Percentiles rank a stretch among this genome's conserved stretches.
Conservation (phyloP, 2,888 invertebrate genomes). For the Temnothorax rugatulus region DNA sequence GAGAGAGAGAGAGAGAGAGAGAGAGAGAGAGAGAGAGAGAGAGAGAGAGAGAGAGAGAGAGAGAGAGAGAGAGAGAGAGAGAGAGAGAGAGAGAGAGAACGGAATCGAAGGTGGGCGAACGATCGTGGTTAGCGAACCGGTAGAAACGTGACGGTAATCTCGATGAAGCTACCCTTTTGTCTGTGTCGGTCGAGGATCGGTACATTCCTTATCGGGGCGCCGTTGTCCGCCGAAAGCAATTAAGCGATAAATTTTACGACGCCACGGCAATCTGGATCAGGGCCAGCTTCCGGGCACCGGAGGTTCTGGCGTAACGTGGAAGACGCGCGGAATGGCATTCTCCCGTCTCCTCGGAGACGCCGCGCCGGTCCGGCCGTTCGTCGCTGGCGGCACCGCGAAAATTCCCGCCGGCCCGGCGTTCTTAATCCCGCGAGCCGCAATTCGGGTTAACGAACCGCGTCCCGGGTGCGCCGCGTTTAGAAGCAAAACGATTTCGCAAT, state of each 20-base stretch:
- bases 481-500: constrained; percentile 41
- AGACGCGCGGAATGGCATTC: background rate
- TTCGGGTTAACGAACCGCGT: constrained; percentile 73
- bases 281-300: constrained; percentile 64
- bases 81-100: too few species aligned
- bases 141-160: constrained; percentile 71
- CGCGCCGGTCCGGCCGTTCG: background rate
- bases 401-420: constrained; percentile 44
- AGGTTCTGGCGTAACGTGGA: constrained; percentile 17
- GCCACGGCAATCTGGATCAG: constrained; percentile 58
- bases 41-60: too few species aligned
- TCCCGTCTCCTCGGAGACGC: background rate
- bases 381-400: constrained; percentile 17
- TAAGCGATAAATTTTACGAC: constrained; percentile 73
- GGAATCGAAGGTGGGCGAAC: background rate
- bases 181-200: constrained; percentile 46
- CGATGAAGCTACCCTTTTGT: constrained; percentile 67
- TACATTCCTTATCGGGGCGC: constrained; percentile 68
- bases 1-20: too few species aligned
- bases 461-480: constrained; percentile 47
- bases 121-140: constrained; percentile 35
- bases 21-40: too few species aligned
- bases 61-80: too few species aligned
- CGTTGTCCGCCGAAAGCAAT: constrained; percentile 70
- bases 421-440: constrained; percentile 70